These are phyloP conservation scores for Psilopogon haemacephalus DNA, from an alignment of 2,113 vertebrate species.

Conservation along the genomic window DNA sequence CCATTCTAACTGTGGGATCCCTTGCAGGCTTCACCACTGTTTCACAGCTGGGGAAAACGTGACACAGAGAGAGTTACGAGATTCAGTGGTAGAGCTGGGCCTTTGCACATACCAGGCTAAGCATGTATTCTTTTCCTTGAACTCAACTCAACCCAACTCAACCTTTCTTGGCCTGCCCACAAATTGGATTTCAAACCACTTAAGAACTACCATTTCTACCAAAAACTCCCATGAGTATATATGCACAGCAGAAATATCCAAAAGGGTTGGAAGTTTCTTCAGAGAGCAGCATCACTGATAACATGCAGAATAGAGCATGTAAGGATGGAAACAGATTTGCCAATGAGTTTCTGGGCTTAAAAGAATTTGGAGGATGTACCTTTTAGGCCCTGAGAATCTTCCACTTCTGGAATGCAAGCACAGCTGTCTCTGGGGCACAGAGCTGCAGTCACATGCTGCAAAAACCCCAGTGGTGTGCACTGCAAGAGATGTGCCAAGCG, in stretches of 20 bases:
- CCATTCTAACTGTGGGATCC: not conserved
- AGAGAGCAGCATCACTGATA: not conserved
- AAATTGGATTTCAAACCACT: not conserved
- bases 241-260: not conserved
- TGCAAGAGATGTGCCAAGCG: not conserved
- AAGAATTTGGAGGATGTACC: rapidly evolving
- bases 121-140: not conserved
- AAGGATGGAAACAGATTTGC: not conserved
- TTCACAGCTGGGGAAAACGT: not conserved
- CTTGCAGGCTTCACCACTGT: not conserved
- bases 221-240: not conserved
- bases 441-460: not conserved
- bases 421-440: not conserved
- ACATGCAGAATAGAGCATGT: not conserved
- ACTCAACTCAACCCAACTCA: not conserved
- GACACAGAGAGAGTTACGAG: not conserved
- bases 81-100: not conserved
- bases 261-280: not conserved
- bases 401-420: not conserved
- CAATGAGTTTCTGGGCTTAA: not conserved
- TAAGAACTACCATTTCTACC: not conserved
- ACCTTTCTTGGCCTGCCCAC: not conserved
- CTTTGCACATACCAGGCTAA: not conserved
- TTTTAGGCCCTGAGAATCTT: not conserved
- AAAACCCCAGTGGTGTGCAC: not conserved